phyloP scores from a whole-genome alignment of 2,888 invertebrate species.

The Myopa tessellatipennis region DNA sequence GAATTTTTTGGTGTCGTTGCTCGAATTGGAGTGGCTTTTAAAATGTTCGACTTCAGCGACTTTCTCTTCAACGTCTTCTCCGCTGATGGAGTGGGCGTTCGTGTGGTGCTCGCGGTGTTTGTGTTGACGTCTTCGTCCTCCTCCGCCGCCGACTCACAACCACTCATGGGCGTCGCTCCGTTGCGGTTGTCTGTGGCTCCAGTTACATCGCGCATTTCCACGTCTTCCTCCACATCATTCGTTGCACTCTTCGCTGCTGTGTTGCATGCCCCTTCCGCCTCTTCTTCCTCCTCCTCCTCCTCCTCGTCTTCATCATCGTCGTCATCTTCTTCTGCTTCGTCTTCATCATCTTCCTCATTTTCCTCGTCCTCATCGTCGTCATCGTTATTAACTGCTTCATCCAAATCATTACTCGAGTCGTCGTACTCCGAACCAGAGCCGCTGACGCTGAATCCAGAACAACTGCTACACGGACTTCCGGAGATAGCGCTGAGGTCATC shows the following conservation, averaged over 20 bases:
- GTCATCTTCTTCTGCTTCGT: conserved; percentile 46
- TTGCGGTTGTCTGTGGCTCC: conserved; percentile 32
- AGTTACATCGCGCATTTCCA: conserved; percentile 28
- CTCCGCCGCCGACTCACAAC: conserved; percentile 45
- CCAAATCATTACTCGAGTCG: conserved; percentile 65
- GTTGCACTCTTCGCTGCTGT: conserved; percentile 40
- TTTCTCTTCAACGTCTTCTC: conserved; percentile 8
- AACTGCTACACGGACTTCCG: conserved; percentile 68
- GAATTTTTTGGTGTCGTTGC: conserved; percentile 22
- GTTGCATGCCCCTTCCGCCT: conserved; percentile 4
- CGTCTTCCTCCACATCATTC: conserved; percentile 25
- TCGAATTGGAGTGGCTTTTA: not conserved
- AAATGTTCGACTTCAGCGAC: conserved; percentile 47
- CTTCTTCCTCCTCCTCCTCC: conserved; percentile 44
- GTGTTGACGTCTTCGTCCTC: conserved; percentile 42
- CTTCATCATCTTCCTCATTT: conserved; percentile 54
- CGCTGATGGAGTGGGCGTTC: conserved; percentile 55
- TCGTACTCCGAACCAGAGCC: conserved; percentile 66
- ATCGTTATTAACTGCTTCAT: conserved; percentile 64
- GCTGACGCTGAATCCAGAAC: conserved; percentile 65
- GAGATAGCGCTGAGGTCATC: conserved; percentile 61
- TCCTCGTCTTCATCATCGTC: conserved; percentile 47
- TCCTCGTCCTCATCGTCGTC: conserved; percentile 62
- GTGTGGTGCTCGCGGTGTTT: conserved; percentile 49
- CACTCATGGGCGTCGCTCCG: conserved; percentile 46